A percentile compares a stretch with the other conserved stretches of the same genome.
phyloP scores from a whole-genome alignment of 2,888 invertebrate genomes.

The Epiblema foenella region DNA sequence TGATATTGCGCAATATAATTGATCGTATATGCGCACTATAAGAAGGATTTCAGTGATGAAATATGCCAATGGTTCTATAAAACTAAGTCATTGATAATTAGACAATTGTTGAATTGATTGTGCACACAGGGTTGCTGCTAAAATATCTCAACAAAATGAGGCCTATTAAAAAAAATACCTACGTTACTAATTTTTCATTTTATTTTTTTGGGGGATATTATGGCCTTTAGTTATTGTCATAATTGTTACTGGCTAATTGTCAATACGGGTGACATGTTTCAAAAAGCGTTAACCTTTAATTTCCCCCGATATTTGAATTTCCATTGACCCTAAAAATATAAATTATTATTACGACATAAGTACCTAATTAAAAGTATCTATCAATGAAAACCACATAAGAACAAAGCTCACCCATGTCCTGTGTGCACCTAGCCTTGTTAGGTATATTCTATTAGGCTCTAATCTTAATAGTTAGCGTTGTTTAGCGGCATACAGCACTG shows the following conservation, averaged over 20 bases:
- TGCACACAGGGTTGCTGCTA: slow-evolving; percentile 50
- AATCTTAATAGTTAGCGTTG: slow-evolving; percentile 30
- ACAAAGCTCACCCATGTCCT: slow-evolving; percentile 11
- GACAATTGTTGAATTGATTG: slow-evolving; percentile 55
- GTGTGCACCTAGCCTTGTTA: slow-evolving; percentile 44
- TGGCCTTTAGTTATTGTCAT: no score
- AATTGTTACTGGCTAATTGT: no score
- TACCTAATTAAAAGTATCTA: neutral
- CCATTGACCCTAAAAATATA: neutral
- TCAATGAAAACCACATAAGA: neutral
- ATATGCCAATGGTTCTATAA: slow-evolving; percentile 48
- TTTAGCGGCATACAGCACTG: slow-evolving; percentile 37
- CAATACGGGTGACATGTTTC: no score
- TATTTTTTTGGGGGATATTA: no score
- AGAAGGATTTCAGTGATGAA: slow-evolving; percentile 15
- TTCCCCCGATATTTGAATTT: neutral
- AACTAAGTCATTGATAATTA: slow-evolving; percentile 61
- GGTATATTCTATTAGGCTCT: slow-evolving; percentile 43
- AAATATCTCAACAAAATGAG: neutral
- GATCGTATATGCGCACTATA: neutral
- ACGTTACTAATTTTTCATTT: neutral
- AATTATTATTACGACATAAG: neutral
- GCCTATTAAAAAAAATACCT: neutral
- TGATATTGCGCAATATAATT: slow-evolving; percentile 2
- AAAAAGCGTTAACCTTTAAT: neutral